Evolutionary conservation across 2,113 vertebrate genomes (phyloP).

Genomic region (Leucoraja erinaceus): DNA sequence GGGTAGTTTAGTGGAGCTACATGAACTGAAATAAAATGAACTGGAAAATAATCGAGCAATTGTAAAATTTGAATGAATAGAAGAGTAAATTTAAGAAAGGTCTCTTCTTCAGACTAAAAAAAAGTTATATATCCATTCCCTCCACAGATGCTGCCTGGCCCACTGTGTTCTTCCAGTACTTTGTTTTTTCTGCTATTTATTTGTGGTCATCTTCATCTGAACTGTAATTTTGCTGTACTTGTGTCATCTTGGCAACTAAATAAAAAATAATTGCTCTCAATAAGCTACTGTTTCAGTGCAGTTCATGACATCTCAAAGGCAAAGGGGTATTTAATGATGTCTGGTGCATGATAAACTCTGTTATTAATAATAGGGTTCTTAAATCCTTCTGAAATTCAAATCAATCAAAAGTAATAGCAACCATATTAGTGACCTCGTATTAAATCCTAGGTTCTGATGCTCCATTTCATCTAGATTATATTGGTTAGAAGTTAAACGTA

Average conservation of each 20-base stretch:
- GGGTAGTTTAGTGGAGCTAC: too few relatives aligned
- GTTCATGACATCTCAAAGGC: background rate
- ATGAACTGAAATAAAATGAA: background rate
- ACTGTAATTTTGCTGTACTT: background rate
- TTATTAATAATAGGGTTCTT: background rate
- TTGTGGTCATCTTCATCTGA: background rate
- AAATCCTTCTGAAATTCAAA: background rate
- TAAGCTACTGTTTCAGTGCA: background rate
- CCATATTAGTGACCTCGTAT: background rate
- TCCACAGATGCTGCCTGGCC: too few relatives aligned
- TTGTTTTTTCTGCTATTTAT: too few relatives aligned
- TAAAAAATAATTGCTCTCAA: background rate
- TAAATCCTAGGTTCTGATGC: background rate
- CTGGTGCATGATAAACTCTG: background rate
- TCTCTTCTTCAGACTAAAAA: too few relatives aligned
- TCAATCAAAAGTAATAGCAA: background rate
- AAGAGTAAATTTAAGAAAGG: background rate
- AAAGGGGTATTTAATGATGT: background rate
- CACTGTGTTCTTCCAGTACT: too few relatives aligned
- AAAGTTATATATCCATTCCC: too few relatives aligned
- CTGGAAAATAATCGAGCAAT: background rate
- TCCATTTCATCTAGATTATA: background rate
- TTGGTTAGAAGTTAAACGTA: background rate
- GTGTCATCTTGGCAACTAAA: background rate
- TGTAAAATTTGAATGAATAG: background rate